Conservation (phyloP, 1,140 invertebrate species). For the Hestina assimilis region DNA sequence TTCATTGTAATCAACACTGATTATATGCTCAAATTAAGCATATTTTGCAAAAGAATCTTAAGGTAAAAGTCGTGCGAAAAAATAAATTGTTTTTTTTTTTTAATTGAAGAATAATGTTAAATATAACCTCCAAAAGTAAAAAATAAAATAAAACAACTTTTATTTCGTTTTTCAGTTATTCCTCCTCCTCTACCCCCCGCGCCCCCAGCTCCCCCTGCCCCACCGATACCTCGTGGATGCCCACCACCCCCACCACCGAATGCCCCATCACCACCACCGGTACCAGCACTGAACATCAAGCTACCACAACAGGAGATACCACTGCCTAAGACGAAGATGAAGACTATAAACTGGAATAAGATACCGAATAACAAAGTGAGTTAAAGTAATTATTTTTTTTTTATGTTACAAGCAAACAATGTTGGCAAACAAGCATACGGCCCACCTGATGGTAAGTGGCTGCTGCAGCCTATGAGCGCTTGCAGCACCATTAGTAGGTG, state of each 20-base stretch:
- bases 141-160: neutral
- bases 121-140: no score
- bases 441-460: no score
- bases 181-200: conserved; percentile 43
- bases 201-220: conserved; percentile 72
- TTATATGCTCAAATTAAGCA: no score
- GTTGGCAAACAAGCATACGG: no score
- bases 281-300: conserved; percentile 26
- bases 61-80: no score
- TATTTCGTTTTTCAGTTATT: neutral
- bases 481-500: no score
- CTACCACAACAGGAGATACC: conserved; percentile 93
- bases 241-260: conserved; percentile 45
- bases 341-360: conserved; percentile 96
- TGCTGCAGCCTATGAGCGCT: no score
- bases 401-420: no score
- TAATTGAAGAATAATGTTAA: no score
- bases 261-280: conserved; percentile 57
- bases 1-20: no score
- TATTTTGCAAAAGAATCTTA: no score
- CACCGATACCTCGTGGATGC: conserved; percentile 39
- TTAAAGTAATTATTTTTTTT: neutral
- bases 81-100: no score
- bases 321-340: conserved; percentile 94
- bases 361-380: conserved; percentile 91